phyloP scores from a whole-genome alignment of 2,888 invertebrate genomes.

The Digitonthophagus gazella region DNA sequence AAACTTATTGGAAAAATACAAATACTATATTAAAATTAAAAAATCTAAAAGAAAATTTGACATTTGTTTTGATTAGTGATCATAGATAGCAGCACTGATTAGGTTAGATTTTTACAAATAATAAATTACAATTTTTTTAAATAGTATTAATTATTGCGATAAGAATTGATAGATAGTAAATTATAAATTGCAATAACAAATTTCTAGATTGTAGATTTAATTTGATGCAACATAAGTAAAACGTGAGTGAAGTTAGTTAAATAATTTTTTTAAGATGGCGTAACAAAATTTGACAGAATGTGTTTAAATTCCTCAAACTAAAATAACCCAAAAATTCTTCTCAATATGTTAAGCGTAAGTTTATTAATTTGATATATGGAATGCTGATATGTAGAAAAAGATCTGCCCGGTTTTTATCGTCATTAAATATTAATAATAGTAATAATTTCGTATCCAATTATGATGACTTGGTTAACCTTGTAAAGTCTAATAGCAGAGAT shows the following conservation, averaged over 20 bases:
- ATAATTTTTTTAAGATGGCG: not conserved
- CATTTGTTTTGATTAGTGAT: no score
- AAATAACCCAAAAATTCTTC: not conserved
- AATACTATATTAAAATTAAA: no score
- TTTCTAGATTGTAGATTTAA: not conserved
- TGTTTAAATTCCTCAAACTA: not conserved
- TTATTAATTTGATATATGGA: not conserved
- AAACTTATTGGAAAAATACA: no score
- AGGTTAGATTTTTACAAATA: no score
- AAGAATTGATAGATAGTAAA: no score
- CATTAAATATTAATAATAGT: not conserved
- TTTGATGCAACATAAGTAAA: no score
- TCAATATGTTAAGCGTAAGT: not conserved
- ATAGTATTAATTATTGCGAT: no score
- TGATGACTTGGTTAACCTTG: slow-evolving; percentile 7
- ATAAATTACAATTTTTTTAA: no score
- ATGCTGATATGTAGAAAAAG: slow-evolving; percentile 12
- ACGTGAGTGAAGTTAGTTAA: slow-evolving; percentile 12
- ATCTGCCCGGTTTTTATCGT: slow-evolving; percentile 9
- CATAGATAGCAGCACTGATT: no score
- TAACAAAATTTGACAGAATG: slow-evolving; percentile 4
- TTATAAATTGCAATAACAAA: no score
- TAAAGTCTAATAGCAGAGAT: not conserved
- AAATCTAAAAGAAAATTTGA: no score
- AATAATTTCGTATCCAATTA: slow-evolving; percentile 1